These are phyloP conservation scores for Oxycera nigricornis DNA, from an alignment of 2,888 invertebrate genomes.

Conservation along the genomic window DNA sequence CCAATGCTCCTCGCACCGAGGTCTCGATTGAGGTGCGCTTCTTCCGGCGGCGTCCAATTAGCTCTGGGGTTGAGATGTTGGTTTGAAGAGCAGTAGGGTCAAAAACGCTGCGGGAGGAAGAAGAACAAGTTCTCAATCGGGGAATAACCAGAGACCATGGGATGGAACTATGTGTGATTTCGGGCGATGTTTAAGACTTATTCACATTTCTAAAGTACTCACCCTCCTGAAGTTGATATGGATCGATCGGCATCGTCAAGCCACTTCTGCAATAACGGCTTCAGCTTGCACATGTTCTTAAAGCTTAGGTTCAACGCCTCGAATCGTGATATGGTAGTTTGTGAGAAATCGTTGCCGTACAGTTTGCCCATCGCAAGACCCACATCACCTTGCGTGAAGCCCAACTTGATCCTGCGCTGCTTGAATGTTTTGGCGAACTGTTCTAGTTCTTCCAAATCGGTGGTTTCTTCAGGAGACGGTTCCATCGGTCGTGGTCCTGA, in stretches of 20 bases:
- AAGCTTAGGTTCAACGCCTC: slow-evolving; percentile 98
- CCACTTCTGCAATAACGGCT: slow-evolving; percentile 97
- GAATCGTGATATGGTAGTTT: slow-evolving; percentile 98
- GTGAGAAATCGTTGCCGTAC: slow-evolving; percentile 98
- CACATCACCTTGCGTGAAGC: slow-evolving; percentile 99
- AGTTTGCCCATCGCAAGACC: slow-evolving; percentile 98
- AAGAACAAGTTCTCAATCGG: background rate
- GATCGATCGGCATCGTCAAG: slow-evolving; percentile 92
- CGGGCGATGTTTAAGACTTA: too few relatives aligned
- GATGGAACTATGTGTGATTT: too few relatives aligned
- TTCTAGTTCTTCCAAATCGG: slow-evolving; percentile 96
- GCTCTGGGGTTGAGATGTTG: slow-evolving; percentile 82
- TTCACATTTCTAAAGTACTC: too few relatives aligned
- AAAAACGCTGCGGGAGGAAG: slow-evolving; percentile 53
- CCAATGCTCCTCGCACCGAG: slow-evolving; percentile 91
- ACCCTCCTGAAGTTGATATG: slow-evolving; percentile 73
- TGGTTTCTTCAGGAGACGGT: slow-evolving; percentile 91
- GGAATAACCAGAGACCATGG: too few relatives aligned
- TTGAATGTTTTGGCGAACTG: slow-evolving; percentile 99
- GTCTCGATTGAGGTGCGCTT: slow-evolving; percentile 97
- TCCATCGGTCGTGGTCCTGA: slow-evolving; percentile 72
- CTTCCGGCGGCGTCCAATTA: slow-evolving; percentile 91
- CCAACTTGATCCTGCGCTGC: slow-evolving; percentile 94
- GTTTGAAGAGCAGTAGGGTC: slow-evolving; percentile 68
- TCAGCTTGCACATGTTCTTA: slow-evolving; percentile 99